These are phyloP conservation scores for Drosophila bifasciata DNA, from an alignment of 1,140 invertebrate species.

Conservation along the genomic window DNA sequence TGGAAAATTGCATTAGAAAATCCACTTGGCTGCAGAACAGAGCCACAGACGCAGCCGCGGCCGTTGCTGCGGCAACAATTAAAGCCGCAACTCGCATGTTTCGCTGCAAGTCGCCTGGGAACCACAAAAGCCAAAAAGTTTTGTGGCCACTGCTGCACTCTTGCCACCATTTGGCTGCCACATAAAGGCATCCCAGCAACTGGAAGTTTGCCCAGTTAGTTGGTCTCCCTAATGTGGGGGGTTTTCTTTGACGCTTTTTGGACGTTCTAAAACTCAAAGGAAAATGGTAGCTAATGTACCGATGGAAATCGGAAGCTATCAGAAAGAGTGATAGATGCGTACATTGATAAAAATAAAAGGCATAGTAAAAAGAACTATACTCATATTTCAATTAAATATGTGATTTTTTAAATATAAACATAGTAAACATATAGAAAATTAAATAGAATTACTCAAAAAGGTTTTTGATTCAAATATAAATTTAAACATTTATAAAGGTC, in stretches of 20 bases:
- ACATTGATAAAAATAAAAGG: no score
- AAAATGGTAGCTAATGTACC: no score
- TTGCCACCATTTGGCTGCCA: constrained; percentile 30
- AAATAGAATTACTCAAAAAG: no score
- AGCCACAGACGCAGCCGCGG: constrained; percentile 4
- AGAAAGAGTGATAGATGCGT: no score
- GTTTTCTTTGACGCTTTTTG: constrained; percentile 5
- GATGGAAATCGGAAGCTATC: no score
- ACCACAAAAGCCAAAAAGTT: constrained; percentile 72
- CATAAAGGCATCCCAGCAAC: constrained; percentile 25
- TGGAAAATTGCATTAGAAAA: constrained; percentile 80
- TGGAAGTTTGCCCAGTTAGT: constrained; percentile 20
- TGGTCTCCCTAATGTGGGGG: constrained; percentile 6
- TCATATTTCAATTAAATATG: no score
- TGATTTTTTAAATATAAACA: no score
- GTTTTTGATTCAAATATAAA: no score
- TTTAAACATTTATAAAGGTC: no score
- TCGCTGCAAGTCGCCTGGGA: constrained; percentile 74
- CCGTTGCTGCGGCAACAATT: constrained; percentile 66
- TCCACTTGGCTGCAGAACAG: constrained; percentile 65
- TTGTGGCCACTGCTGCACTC: background rate
- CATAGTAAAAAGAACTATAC: no score
- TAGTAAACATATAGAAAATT: no score
- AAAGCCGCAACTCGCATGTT: constrained; percentile 76
- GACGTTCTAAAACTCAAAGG: constrained; percentile 55